Evolutionary conservation across 2,797 vertebrate genomes (phyloP).

Genomic region (Pseudochirops corinnae): DNA sequence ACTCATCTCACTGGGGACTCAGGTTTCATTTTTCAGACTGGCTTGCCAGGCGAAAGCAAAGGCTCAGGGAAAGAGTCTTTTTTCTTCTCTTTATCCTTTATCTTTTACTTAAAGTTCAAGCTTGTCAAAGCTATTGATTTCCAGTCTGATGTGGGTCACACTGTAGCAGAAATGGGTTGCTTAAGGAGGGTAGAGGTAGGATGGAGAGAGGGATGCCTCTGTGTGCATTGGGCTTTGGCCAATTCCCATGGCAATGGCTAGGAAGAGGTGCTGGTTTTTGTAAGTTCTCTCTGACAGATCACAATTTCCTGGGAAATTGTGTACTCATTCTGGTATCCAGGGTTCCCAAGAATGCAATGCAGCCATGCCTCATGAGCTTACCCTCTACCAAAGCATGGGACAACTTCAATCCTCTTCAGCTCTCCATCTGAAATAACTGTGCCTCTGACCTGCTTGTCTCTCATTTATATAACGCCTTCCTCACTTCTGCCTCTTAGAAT

Average conservation of each 20-base stretch:
- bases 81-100: not conserved
- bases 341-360: not conserved
- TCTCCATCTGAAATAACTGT: not conserved
- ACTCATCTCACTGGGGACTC: not conserved
- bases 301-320: not conserved
- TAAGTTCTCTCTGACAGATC: not conserved
- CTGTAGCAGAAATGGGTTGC: not conserved
- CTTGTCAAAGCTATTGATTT: not conserved
- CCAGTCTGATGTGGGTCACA: not conserved
- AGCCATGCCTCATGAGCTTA: not conserved
- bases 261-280: not conserved
- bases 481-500: not conserved
- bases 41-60: not conserved
- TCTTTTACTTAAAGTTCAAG: not conserved
- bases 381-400: not conserved
- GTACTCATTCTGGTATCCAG: not conserved
- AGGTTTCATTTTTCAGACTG: not conserved
- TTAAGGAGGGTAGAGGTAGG: not conserved
- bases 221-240: not conserved
- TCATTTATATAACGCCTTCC: not conserved
- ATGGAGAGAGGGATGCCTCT: not conserved
- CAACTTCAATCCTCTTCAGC: not conserved
- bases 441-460: not conserved
- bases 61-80: not conserved
- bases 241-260: not conserved